A percentile compares a stretch with the other conserved stretches of the same genome.
Conservation (phyloP, 2,888 invertebrate species). For the Sussaba pulchella region DNA sequence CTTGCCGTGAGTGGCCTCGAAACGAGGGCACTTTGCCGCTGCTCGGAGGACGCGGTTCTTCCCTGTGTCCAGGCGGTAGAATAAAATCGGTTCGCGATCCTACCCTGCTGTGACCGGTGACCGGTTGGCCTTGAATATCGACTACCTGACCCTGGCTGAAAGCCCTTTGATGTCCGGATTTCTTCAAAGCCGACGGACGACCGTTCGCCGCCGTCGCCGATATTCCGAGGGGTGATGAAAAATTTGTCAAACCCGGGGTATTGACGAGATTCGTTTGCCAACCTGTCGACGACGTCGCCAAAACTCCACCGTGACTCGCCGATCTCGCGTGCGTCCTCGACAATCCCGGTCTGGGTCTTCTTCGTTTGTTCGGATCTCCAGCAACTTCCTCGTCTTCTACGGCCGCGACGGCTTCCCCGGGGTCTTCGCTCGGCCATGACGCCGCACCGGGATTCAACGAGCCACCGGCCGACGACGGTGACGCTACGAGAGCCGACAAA, state of each 20-base stretch:
- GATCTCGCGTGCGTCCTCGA: conserved; percentile 89
- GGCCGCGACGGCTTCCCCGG: conserved; percentile 62
- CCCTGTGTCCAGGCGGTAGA: conserved; percentile 94
- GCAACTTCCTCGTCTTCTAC: conserved; percentile 62
- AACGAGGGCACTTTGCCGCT: conserved; percentile 85
- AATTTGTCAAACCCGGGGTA: conserved; percentile 42
- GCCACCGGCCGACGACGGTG: conserved; percentile 1
- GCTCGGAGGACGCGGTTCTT: conserved; percentile 85
- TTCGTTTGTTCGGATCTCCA: conserved; percentile 63
- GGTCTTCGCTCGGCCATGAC: conserved; percentile 65
- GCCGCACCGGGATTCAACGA: conserved; percentile 61
- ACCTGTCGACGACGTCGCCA: conserved; percentile 83
- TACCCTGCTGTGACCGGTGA: conserved; percentile 90
- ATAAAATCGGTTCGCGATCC: conserved; percentile 96
- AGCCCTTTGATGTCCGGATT: conserved; percentile 92
- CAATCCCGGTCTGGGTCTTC: conserved; percentile 79
- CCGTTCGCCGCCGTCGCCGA: conserved; percentile 78
- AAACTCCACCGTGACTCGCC: conserved; percentile 93
- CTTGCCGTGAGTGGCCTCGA: conserved; percentile 93
- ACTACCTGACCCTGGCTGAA: conserved; percentile 95
- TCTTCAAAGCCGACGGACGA: conserved; percentile 91
- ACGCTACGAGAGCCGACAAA: conserved; percentile 59
- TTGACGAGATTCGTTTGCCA: conserved; percentile 69
- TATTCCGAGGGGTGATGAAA: conserved; percentile 58
- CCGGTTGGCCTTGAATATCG: conserved; percentile 84